A percentile compares a stretch with the other conserved stretches of the same genome.
Conservation (phyloP, 2,888 invertebrate genomes). For the Tenodera sinensis region DNA sequence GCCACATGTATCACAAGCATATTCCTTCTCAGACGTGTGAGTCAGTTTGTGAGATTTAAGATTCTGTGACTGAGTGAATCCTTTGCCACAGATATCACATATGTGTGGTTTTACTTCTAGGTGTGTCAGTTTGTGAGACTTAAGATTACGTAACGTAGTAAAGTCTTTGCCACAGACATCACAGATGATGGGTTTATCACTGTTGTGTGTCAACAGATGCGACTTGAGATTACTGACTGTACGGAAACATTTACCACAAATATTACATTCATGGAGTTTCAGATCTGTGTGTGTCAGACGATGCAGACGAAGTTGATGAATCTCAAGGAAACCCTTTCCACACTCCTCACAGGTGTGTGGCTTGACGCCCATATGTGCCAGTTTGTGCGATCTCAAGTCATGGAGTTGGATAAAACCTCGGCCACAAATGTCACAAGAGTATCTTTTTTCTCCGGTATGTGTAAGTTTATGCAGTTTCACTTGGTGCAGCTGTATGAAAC, state of each 20-base stretch:
- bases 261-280: not conserved
- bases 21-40: not conserved
- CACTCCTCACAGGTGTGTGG: not conserved
- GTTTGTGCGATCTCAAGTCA: not conserved
- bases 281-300: not conserved
- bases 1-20: not conserved
- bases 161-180: not conserved
- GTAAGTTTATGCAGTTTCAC: slow-evolving; percentile 28
- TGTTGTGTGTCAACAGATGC: not conserved
- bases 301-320: not conserved
- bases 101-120: not conserved
- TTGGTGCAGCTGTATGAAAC: slow-evolving; percentile 34
- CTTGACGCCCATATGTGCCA: not conserved
- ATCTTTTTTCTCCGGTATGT: not conserved
- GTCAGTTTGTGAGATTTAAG: not conserved
- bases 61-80: not conserved
- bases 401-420: not conserved
- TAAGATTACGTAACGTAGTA: not conserved
- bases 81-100: not conserved
- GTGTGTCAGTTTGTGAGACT: not conserved
- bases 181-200: not conserved
- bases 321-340: not conserved
- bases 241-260: not conserved
- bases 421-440: not conserved
- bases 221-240: not conserved